Conservation (phyloP, 1,140 invertebrate species). For the Hetaerina americana region DNA sequence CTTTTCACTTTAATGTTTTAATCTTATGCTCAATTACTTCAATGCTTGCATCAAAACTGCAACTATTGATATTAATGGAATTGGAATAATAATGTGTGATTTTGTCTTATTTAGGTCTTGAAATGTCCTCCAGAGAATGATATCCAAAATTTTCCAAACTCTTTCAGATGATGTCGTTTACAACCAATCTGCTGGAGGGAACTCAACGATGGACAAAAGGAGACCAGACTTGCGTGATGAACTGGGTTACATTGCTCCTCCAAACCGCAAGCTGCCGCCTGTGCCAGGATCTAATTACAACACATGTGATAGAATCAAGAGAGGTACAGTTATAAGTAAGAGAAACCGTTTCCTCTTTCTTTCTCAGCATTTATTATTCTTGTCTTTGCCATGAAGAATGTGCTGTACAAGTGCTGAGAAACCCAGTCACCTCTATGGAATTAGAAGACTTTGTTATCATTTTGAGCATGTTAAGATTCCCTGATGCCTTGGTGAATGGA, state of each 20-base stretch:
- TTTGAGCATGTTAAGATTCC: not conserved
- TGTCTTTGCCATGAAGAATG: not conserved
- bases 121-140: constrained; percentile 3
- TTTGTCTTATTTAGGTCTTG: constrained; percentile 15
- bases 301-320: constrained; percentile 83
- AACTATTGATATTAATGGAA: constrained; percentile 32
- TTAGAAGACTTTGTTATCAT: not conserved
- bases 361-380: not conserved
- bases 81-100: constrained; percentile 30
- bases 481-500: not conserved
- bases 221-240: constrained; percentile 72
- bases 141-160: constrained; percentile 13
- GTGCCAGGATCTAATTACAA: constrained; percentile 86
- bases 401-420: not conserved
- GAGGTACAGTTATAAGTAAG: constrained; percentile 82
- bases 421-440: not conserved
- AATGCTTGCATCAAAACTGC: no score
- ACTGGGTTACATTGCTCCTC: constrained; percentile 81
- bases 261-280: constrained; percentile 78
- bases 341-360: constrained; percentile 18
- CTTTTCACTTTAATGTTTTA: not conserved
- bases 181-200: constrained; percentile 59
- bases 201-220: constrained; percentile 70
- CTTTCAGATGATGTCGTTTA: constrained; percentile 75
- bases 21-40: no score